These are phyloP conservation scores for Alauda arvensis DNA, from an alignment of 2,797 vertebrate genomes.

Conservation along the genomic window DNA sequence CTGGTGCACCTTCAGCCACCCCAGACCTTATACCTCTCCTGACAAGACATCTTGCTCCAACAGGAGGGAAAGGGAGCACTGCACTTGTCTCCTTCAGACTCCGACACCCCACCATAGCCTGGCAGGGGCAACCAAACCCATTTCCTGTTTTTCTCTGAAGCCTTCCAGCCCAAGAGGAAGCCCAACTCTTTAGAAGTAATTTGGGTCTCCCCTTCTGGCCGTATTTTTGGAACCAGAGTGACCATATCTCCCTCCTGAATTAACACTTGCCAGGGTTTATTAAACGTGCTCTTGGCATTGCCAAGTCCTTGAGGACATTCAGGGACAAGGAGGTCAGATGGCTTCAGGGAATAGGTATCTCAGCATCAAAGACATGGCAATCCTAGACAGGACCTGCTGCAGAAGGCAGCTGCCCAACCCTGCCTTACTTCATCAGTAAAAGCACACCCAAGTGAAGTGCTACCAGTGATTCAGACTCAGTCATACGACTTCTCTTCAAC, in stretches of 20 bases:
- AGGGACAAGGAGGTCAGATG: not conserved
- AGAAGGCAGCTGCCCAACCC: not conserved
- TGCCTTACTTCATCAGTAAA: not conserved
- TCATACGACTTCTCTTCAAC: not conserved
- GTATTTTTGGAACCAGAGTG: not conserved
- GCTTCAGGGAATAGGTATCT: not conserved
- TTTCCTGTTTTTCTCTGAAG: not conserved
- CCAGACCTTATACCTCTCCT: not conserved
- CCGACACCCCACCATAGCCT: accelerated
- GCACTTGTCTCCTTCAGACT: not conserved
- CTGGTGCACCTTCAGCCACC: not conserved
- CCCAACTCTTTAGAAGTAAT: not conserved
- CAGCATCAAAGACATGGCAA: not conserved
- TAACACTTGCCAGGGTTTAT: not conserved
- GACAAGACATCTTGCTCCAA: not conserved
- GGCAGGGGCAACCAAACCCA: not conserved
- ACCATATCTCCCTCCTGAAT: not conserved
- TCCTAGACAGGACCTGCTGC: not conserved
- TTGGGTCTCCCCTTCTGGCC: not conserved
- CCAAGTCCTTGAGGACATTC: not conserved
- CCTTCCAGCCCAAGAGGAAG: not conserved
- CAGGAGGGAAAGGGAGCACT: not conserved
- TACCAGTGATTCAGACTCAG: not conserved
- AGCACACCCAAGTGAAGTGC: not conserved
- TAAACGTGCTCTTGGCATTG: not conserved